Percentiles rank a stretch among this genome's conserved stretches.
Conservation (phyloP, 2,888 invertebrate species). For the Achlya flavicornis region DNA sequence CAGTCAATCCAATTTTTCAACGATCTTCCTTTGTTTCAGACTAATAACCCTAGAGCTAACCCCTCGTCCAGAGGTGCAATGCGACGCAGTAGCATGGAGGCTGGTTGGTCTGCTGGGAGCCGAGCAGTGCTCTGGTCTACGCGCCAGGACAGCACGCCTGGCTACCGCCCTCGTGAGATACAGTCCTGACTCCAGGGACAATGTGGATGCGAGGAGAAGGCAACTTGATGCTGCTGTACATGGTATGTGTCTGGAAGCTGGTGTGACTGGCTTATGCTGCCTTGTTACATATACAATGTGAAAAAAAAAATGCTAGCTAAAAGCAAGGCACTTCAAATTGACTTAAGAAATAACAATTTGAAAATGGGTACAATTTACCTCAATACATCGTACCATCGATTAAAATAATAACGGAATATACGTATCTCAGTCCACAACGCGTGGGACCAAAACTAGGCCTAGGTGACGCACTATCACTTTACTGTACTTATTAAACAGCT, state of each 20-base stretch:
- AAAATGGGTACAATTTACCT: no score
- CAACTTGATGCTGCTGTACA: slow-evolving; percentile 93
- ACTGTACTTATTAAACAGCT: no score
- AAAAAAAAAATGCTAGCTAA: no score
- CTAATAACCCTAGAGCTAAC: slow-evolving; percentile 74
- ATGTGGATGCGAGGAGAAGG: slow-evolving; percentile 87
- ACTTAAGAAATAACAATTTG: no score
- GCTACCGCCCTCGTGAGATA: slow-evolving; percentile 85
- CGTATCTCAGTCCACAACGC: no score
- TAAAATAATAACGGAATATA: no score
- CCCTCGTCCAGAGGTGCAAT: slow-evolving; percentile 87
- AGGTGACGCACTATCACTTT: no score
- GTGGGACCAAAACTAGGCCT: no score
- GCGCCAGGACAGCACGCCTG: slow-evolving; percentile 85
- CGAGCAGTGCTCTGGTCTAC: slow-evolving; percentile 84
- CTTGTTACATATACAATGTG: no score
- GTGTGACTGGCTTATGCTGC: neutral
- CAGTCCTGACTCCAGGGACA: slow-evolving; percentile 86
- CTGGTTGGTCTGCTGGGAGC: slow-evolving; percentile 89
- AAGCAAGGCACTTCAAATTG: no score
- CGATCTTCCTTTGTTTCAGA: slow-evolving; percentile 44
- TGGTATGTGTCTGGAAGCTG: slow-evolving; percentile 70
- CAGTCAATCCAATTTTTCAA: no score
- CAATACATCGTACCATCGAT: no score
- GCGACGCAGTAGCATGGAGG: slow-evolving; percentile 93